phyloP scores from a whole-genome alignment of 1,140 invertebrate genomes.

The Campoletis sonorensis region DNA sequence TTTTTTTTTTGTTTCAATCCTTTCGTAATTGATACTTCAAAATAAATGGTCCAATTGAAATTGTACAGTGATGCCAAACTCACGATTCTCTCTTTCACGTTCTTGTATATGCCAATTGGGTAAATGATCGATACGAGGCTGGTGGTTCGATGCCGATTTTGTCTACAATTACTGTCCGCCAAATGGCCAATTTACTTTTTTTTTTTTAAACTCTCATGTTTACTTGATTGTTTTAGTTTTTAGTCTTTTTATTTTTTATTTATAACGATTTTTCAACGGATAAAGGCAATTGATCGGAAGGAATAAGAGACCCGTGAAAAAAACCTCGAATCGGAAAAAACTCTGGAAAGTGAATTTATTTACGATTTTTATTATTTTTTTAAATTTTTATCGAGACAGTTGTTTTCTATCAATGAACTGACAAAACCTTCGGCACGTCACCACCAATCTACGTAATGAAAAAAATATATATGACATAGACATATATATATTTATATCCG shows the following conservation, averaged over 20 bases:
- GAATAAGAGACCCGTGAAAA: neutral
- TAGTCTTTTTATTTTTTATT: slow-evolving; percentile 9
- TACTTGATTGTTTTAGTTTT: neutral
- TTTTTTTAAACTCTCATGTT: neutral
- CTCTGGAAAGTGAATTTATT: neutral
- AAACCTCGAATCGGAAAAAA: too few relatives aligned
- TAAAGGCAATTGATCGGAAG: neutral
- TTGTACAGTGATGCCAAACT: slow-evolving; percentile 74
- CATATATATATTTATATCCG: slow-evolving; percentile 29
- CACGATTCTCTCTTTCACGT: slow-evolving; percentile 49
- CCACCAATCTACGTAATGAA: slow-evolving; percentile 47
- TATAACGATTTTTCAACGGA: neutral
- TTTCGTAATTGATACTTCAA: neutral
- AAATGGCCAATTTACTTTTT: slow-evolving; percentile 24
- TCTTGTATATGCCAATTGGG: slow-evolving; percentile 46
- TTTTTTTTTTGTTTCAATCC: slow-evolving; percentile 17
- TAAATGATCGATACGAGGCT: slow-evolving; percentile 48
- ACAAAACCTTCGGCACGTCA: slow-evolving; percentile 38
- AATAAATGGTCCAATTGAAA: slow-evolving; percentile 59
- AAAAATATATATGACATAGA: too few relatives aligned
- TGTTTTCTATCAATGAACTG: too few relatives aligned
- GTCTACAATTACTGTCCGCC: slow-evolving; percentile 15
- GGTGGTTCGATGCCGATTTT: slow-evolving; percentile 54
- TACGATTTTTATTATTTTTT: too few relatives aligned
- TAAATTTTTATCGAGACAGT: too few relatives aligned